phyloP scores from a whole-genome alignment of 2,113 vertebrate genomes.

The Synodontis membranacea region DNA sequence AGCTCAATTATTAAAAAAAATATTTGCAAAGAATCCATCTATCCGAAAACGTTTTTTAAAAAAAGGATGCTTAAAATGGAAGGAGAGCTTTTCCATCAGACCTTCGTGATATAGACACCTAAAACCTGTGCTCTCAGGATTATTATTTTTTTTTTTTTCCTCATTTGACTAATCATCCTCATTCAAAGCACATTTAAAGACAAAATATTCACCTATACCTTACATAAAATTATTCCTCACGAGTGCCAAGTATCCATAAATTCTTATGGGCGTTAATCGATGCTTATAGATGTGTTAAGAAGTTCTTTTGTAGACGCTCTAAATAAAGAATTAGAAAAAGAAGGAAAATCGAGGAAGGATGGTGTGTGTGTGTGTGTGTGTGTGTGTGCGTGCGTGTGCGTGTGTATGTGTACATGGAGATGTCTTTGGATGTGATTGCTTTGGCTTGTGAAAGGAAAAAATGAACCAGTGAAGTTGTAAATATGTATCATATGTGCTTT shows the following conservation, averaged over 20 bases:
- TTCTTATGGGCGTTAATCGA: no score
- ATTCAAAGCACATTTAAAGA: neutral
- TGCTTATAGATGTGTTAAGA: slow-evolving; percentile 13
- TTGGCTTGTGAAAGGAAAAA: slow-evolving; percentile 54
- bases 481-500: slow-evolving; percentile 70
- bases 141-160: neutral
- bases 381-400: slow-evolving; percentile 38
- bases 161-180: neutral
- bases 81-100: neutral
- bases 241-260: neutral
- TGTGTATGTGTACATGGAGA: slow-evolving; percentile 45
- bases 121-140: neutral
- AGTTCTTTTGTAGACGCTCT: neutral
- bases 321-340: slow-evolving; percentile 33
- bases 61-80: neutral
- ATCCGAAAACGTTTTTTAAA: neutral
- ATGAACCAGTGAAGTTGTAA: slow-evolving; percentile 61
- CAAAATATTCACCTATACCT: neutral
- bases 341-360: slow-evolving; percentile 46
- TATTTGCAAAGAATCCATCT: neutral
- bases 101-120: neutral
- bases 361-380: neutral
- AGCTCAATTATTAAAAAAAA: neutral
- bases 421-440: slow-evolving; percentile 56
- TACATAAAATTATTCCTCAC: neutral